Conservation (phyloP, 2,888 invertebrate species). For the Ornithoptera alexandrae region DNA sequence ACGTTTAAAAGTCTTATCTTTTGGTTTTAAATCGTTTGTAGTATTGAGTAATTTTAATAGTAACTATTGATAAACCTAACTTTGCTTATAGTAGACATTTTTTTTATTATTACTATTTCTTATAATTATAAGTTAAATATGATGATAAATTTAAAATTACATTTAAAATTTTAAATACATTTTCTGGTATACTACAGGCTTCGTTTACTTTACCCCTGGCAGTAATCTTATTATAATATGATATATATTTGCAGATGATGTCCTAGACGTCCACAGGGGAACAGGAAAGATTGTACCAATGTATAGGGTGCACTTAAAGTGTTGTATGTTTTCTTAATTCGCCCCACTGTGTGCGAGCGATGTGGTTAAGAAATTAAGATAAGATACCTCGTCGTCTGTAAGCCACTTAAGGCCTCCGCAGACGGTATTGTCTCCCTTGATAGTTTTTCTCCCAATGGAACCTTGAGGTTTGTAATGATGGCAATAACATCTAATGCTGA, state of each 20-base stretch:
- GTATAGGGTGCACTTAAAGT: constrained; percentile 30
- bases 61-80: too few species aligned
- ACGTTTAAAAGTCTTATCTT: too few species aligned
- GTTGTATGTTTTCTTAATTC: constrained; percentile 76
- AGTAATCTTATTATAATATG: not conserved
- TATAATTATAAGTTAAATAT: too few species aligned
- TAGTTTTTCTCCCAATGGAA: constrained; percentile 72
- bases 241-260: not conserved
- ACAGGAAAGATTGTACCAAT: constrained; percentile 30
- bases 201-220: not conserved
- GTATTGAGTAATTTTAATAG: too few species aligned
- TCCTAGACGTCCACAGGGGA: not conserved
- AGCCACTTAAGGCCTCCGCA: constrained; percentile 65
- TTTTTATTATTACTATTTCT: too few species aligned
- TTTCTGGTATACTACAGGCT: not conserved
- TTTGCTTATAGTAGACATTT: too few species aligned
- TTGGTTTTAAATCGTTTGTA: too few species aligned
- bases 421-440: constrained; percentile 68
- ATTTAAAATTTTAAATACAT: too few species aligned
- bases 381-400: constrained; percentile 64
- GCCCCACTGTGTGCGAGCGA: constrained; percentile 70
- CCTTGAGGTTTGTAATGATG: constrained; percentile 69
- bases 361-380: constrained; percentile 78
- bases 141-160: too few species aligned
- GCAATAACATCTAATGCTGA: constrained; percentile 48